These are phyloP conservation scores for Gallinago stenura DNA, from an alignment of 2,797 vertebrate genomes.

Conservation along the genomic window DNA sequence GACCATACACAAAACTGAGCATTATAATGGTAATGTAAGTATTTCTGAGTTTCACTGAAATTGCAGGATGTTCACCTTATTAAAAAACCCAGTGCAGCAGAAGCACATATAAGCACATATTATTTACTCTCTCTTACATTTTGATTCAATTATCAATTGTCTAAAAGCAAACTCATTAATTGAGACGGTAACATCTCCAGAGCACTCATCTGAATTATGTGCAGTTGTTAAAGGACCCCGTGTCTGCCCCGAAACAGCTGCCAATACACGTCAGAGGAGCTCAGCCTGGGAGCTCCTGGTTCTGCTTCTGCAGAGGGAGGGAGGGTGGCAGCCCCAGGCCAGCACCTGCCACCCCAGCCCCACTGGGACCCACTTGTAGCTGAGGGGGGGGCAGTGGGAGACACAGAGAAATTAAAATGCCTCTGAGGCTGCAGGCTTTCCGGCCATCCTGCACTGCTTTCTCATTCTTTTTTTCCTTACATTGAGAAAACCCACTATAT, in stretches of 20 bases:
- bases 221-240: background rate
- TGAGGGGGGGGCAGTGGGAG: background rate
- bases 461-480: background rate
- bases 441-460: background rate
- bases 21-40: background rate
- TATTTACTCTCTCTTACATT: background rate
- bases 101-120: background rate
- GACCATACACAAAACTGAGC: background rate
- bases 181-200: background rate
- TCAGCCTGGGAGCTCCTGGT: background rate
- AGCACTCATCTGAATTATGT: background rate
- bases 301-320: background rate
- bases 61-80: background rate
- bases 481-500: accelerated
- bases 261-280: background rate
- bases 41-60: background rate
- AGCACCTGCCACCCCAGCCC: background rate
- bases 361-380: background rate
- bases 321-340: background rate
- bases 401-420: background rate
- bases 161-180: background rate
- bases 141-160: background rate
- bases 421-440: background rate
- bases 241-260: slow-evolving; percentile 5
- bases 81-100: background rate